phyloP scores from a whole-genome alignment of 2,797 vertebrate species.

The Anabas testudineus region DNA sequence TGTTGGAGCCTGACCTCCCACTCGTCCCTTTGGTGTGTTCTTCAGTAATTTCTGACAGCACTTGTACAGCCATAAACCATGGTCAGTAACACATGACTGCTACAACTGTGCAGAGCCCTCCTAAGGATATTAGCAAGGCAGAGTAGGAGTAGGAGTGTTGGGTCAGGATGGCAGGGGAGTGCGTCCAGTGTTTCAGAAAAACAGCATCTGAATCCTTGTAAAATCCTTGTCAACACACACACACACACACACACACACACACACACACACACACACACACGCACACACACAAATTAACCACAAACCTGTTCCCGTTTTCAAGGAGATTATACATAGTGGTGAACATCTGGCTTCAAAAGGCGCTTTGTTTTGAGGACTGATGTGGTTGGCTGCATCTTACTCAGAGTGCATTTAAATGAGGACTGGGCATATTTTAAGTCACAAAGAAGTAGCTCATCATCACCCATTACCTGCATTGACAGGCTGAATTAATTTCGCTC shows the following conservation, averaged over 20 bases:
- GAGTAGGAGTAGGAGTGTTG: conserved; percentile 17
- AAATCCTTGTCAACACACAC: background rate
- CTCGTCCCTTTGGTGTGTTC: conserved; percentile 30
- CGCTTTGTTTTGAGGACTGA: conserved; percentile 15
- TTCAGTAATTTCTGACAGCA: conserved; percentile 44
- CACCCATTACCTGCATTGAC: conserved; percentile 39
- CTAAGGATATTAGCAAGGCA: conserved; percentile 21
- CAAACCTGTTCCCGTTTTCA: conserved; percentile 6
- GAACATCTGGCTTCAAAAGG: conserved; percentile 22
- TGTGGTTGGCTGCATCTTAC: conserved; percentile 18
- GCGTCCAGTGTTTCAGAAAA: conserved; percentile 37
- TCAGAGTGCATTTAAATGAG: conserved; percentile 36
- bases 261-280: no score
- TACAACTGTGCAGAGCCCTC: conserved; percentile 37
- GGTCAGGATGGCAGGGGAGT: conserved; percentile 5
- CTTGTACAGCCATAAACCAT: conserved; percentile 36
- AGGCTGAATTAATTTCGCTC: conserved; percentile 34
- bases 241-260: background rate
- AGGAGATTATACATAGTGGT: conserved; percentile 1
- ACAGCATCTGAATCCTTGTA: conserved; percentile 26
- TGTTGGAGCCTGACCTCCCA: conserved; percentile 30
- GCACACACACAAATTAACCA: background rate
- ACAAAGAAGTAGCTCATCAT: conserved; percentile 41
- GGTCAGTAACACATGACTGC: conserved; percentile 56
- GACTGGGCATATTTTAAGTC: conserved; percentile 3